These are phyloP conservation scores for Tetrapedia diversipes DNA, from an alignment of 2,888 invertebrate genomes.

Conservation along the genomic window DNA sequence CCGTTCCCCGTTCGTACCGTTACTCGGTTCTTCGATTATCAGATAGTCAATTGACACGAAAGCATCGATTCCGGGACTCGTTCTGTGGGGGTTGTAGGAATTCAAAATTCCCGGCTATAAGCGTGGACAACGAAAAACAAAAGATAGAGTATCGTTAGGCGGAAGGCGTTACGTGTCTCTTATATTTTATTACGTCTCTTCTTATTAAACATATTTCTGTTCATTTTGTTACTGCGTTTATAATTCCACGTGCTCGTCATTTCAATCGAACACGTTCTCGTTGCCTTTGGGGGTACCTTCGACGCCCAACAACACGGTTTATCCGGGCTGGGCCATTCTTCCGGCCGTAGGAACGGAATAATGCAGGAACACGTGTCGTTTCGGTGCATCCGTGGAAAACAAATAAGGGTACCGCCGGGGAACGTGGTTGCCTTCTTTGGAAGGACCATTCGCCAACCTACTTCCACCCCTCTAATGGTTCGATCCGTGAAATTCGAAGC, in stretches of 20 bases:
- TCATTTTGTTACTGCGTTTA: too few species aligned
- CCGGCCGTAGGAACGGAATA: slow-evolving; percentile 24
- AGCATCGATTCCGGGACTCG: slow-evolving; percentile 28
- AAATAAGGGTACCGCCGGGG: slow-evolving; percentile 46
- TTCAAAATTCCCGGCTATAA: too few species aligned
- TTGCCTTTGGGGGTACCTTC: background rate
- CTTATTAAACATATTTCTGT: too few species aligned
- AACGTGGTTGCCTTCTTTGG: slow-evolving; percentile 3
- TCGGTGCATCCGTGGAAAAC: slow-evolving; percentile 43
- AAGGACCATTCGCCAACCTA: background rate
- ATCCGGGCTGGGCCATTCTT: slow-evolving; percentile 1
- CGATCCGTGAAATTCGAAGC: slow-evolving; percentile 42
- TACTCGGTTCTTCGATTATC: slow-evolving; percentile 52
- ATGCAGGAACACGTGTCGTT: slow-evolving; percentile 56
- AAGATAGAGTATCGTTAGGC: too few species aligned
- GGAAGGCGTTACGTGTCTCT: too few species aligned
- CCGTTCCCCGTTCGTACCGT: slow-evolving; percentile 15
- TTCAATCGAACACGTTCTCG: too few species aligned
- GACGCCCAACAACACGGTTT: background rate
- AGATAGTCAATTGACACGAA: slow-evolving; percentile 37
- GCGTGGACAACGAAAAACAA: too few species aligned
- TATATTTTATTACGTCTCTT: too few species aligned
- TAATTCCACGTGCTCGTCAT: too few species aligned
- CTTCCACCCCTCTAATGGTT: slow-evolving; percentile 2
- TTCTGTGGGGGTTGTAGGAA: too few species aligned